Conservation (phyloP, 2,888 invertebrate genomes). For the Drosophila differens region DNA sequence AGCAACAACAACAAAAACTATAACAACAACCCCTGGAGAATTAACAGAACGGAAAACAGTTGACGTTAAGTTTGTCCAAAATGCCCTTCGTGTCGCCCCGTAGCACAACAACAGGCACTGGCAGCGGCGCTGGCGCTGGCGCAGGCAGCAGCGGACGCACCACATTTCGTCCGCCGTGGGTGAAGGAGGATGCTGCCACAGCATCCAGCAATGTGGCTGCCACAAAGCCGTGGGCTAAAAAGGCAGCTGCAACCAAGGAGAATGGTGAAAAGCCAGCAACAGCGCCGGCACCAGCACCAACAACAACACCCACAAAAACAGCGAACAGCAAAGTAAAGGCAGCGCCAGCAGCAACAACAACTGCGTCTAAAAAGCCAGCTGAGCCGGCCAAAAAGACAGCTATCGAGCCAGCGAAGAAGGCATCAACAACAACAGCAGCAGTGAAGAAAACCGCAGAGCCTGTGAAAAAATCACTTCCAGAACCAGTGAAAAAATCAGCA, state of each 20-base stretch:
- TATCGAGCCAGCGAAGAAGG: constrained; percentile 58
- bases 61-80: constrained; percentile 20
- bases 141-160: constrained; percentile 86
- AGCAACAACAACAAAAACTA: constrained; percentile 13
- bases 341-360: constrained; percentile 69
- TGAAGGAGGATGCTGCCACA: constrained; percentile 87
- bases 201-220: constrained; percentile 63
- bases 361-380: constrained; percentile 57
- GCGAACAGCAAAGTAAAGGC: constrained; percentile 44
- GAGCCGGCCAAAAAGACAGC: constrained; percentile 59
- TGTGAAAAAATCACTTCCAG: constrained; percentile 51
- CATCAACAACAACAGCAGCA: constrained; percentile 33
- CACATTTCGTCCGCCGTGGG: constrained; percentile 90
- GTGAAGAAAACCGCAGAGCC: constrained; percentile 51
- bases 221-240: constrained; percentile 70
- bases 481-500: constrained; percentile 60
- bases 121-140: constrained; percentile 76
- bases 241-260: constrained; percentile 56
- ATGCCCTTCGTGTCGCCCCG: constrained; percentile 84
- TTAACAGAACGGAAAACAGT: constrained; percentile 59
- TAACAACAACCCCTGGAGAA: constrained; percentile 63
- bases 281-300: constrained; percentile 56
- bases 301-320: constrained; percentile 48
- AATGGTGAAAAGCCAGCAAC: constrained; percentile 50
- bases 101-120: constrained; percentile 64